phyloP scores from a whole-genome alignment of 2,113 vertebrate species.

The Sula dactylatra region DNA sequence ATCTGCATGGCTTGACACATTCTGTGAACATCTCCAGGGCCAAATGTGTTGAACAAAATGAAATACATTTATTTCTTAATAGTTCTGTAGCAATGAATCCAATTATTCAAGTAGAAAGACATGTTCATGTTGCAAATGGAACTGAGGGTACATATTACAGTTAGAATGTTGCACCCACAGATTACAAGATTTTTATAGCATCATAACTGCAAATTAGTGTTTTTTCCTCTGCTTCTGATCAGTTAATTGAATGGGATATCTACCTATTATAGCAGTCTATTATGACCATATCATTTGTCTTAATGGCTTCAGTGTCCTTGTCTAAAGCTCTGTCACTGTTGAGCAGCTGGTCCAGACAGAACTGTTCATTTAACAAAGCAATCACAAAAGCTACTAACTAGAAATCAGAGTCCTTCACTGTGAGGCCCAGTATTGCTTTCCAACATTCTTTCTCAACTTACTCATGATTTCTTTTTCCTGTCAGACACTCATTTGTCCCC shows the following conservation, averaged over 20 bases:
- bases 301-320: constrained; percentile 50
- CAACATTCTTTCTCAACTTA: not conserved
- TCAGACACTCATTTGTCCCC: not conserved
- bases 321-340: constrained; percentile 58
- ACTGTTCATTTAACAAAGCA: constrained; percentile 58
- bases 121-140: not conserved
- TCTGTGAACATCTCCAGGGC: not conserved
- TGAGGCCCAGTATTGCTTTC: not conserved
- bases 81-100: not conserved
- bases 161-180: constrained; percentile 1
- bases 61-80: not conserved
- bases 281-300: constrained; percentile 55
- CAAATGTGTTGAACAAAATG: not conserved
- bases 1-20: not conserved
- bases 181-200: constrained; percentile 58
- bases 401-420: not conserved
- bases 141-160: constrained; percentile 11
- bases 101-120: constrained; percentile 47
- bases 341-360: constrained; percentile 56
- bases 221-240: constrained; percentile 42
- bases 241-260: constrained; percentile 57
- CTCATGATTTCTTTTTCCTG: not conserved
- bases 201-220: constrained; percentile 54
- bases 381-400: constrained; percentile 17
- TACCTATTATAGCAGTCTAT: constrained; percentile 43